Evolutionary conservation across 1,140 invertebrate genomes (phyloP), one percentile per base, ranked within the genome.

Genomic region (Rhagoletis zephyria): DNA sequence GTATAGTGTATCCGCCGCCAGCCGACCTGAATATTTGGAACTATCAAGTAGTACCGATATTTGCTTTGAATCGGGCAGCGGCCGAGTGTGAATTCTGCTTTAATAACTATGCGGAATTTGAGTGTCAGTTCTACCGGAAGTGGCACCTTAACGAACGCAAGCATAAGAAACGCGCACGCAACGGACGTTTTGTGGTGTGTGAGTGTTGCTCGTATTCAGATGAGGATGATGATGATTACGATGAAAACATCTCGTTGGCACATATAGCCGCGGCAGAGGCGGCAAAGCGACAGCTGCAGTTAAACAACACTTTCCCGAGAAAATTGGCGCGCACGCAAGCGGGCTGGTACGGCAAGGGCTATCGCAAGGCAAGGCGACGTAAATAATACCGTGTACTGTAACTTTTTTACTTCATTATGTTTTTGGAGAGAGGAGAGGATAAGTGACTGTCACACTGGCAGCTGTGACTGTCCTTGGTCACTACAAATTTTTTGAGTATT

Each of bases 281-380:
- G 42, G 91, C 91, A 16, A 92, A 92, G 56, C 89, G 90, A 6
- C 88, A 90, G 88, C 91, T 93, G 89, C 93, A 93, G 90, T 89
- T 91, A 88, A 90, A 88, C 86, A 92, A 91, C 87, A 92, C 89
- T 88, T 92, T 91, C 87, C 89, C 91, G 1, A 87, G 90, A 19
- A 93, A 92, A 87, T 85, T 92, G 64, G 91, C 89, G 16, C 93
- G 93, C 88, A 93, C 94, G n/a, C 94, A 94, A 89, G 93, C 94
- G 0, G 94, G 94, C 9, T 95, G 94, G 94, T 95, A 94, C 90
- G 94, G 94, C 56, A 95, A 95, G 90, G 94, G 94, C 48, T 95
- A 94, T 88, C 93, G 93, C 87, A 94, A 94, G 90, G 93, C 93
- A 87, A 90, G 93, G 81, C 91, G 92, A 88, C 89, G 92, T 65